Evolutionary conservation across 2,888 invertebrate genomes (phyloP).

Genomic region (Lasioglossum villosulum): DNA sequence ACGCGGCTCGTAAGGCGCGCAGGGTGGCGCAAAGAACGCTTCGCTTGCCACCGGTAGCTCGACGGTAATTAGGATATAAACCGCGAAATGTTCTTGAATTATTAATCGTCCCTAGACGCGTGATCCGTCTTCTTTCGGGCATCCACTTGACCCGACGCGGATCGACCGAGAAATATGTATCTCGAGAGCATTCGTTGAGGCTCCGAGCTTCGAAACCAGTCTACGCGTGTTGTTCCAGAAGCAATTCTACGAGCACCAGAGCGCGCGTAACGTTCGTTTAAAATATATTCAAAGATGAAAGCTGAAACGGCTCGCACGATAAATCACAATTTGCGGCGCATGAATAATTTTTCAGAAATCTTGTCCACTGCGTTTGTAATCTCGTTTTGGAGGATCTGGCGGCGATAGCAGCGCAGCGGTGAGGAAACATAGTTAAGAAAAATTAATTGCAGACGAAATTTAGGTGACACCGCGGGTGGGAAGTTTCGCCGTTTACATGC

Average conservation of each 20-base stretch:
- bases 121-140: slow-evolving; percentile 48
- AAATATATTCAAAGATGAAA: no score
- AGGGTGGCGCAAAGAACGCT: slow-evolving; percentile 42
- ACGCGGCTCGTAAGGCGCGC: slow-evolving; percentile 29
- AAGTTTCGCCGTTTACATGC: slow-evolving; percentile 14
- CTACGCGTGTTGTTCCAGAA: not conserved
- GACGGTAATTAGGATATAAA: slow-evolving; percentile 67
- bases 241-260: not conserved
- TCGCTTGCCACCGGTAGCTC: slow-evolving; percentile 26
- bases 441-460: slow-evolving; percentile 20
- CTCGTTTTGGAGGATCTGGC: not conserved
- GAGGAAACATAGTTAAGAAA: not conserved
- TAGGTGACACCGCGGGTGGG: not conserved
- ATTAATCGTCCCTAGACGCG: slow-evolving; percentile 46
- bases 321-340: not conserved
- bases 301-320: no score
- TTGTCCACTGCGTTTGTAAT: not conserved
- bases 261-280: not conserved
- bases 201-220: not conserved
- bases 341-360: not conserved
- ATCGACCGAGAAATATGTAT: slow-evolving; percentile 7
- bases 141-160: slow-evolving; percentile 7
- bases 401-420: not conserved
- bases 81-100: slow-evolving; percentile 51
- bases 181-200: not conserved